phyloP scores from a whole-genome alignment of 92 coral and sea anemone genomes.

The Diadumene lineata region DNA sequence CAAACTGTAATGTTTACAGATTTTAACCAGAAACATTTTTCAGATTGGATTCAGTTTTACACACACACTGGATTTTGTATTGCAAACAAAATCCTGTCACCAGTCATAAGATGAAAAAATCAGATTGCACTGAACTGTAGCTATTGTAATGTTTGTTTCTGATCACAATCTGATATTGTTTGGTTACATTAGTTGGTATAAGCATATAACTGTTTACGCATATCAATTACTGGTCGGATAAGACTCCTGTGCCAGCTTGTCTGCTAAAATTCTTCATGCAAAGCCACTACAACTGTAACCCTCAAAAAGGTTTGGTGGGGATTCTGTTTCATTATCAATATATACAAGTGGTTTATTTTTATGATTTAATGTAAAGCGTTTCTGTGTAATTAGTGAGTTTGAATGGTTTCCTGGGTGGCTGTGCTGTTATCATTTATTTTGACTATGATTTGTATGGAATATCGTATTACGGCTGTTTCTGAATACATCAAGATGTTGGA shows the following conservation, averaged over 20 bases:
- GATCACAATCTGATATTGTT: neutral
- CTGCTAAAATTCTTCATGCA: too few relatives aligned
- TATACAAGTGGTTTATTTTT: too few relatives aligned
- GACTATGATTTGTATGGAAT: neutral
- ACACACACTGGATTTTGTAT: too few relatives aligned
- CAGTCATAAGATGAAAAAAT: neutral
- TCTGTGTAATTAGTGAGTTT: neutral
- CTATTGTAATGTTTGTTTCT: neutral
- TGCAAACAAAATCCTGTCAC: too few relatives aligned
- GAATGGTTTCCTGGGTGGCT: neutral
- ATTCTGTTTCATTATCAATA: too few relatives aligned
- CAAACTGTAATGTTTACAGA: too few relatives aligned
- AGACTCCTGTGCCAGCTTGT: too few relatives aligned
- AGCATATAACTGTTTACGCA: neutral
- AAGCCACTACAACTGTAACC: too few relatives aligned
- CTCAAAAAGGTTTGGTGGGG: too few relatives aligned
- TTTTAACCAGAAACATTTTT: too few relatives aligned
- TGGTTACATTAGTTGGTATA: neutral
- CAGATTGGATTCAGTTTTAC: too few relatives aligned
- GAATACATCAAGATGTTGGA: neutral
- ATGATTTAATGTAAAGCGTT: too few relatives aligned
- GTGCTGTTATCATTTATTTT: neutral
- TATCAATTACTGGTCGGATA: neutral
- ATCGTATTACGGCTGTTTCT: neutral
- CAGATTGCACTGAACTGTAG: neutral